phyloP scores from a whole-genome alignment of 2,888 invertebrate genomes.

The Ophonus ardosiacus region DNA sequence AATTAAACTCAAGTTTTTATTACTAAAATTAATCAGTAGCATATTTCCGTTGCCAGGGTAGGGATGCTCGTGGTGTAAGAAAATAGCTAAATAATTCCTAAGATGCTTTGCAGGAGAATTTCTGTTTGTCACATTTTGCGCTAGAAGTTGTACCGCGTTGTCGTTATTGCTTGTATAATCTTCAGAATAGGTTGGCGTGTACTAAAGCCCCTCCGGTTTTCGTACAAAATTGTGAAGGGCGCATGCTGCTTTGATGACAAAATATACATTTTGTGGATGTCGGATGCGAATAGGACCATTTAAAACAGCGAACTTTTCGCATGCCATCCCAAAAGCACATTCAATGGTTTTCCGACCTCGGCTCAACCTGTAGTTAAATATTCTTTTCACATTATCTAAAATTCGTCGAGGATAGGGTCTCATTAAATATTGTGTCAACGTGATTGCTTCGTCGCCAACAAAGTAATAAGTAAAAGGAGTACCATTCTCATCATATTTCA shows the following conservation, averaged over 20 bases:
- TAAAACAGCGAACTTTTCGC: conserved; percentile 67
- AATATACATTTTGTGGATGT: conserved; percentile 63
- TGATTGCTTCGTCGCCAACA: conserved; percentile 68
- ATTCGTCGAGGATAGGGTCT: conserved; percentile 67
- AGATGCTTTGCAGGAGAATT: conserved; percentile 55
- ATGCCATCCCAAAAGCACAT: conserved; percentile 67
- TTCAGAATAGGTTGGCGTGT: conserved; percentile 52
- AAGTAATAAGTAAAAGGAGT: conserved; percentile 66
- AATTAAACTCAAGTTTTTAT: not conserved
- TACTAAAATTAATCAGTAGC: conserved; percentile 4
- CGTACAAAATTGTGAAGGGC: conserved; percentile 66
- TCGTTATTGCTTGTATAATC: conserved; percentile 15
- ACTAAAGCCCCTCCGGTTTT: conserved; percentile 65
- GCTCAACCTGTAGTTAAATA: conserved; percentile 67
- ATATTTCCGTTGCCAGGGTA: conserved; percentile 66
- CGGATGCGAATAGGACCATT: conserved; percentile 65
- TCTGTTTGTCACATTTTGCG: conserved; percentile 45
- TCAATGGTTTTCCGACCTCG: conserved; percentile 64
- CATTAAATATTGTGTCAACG: conserved; percentile 67
- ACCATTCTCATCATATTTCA: conserved; percentile 62
- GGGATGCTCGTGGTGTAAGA: conserved; percentile 59
- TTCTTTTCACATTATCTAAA: conserved; percentile 66
- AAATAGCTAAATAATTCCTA: conserved; percentile 65
- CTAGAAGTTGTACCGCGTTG: conserved; percentile 27
- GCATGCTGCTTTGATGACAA: conserved; percentile 66